These are phyloP conservation scores for Conistra vaccinii DNA, from an alignment of 2,888 invertebrate species.

Conservation along the genomic window DNA sequence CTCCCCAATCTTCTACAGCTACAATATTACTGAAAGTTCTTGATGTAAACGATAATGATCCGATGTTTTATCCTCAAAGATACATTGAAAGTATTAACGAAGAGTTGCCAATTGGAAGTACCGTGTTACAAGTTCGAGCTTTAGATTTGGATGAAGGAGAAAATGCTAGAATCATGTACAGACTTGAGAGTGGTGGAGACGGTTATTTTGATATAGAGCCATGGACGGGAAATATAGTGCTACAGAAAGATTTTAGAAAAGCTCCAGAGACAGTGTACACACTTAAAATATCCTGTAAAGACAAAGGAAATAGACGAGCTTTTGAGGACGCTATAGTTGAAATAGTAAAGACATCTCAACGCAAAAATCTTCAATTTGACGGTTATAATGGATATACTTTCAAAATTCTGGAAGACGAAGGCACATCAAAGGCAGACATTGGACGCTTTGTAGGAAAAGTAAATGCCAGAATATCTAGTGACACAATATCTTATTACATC, in stretches of 20 bases:
- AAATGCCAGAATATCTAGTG: constrained; percentile 91
- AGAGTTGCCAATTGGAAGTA: constrained; percentile 92
- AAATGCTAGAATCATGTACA: constrained; percentile 95
- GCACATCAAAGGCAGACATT: constrained; percentile 90
- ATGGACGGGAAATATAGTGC: constrained; percentile 93
- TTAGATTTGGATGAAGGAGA: constrained; percentile 97
- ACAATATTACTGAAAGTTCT: constrained; percentile 95
- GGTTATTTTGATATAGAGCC: constrained; percentile 95
- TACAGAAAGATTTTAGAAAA: constrained; percentile 92
- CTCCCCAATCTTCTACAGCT: constrained; percentile 97
- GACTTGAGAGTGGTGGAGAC: constrained; percentile 94
- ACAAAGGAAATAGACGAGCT: constrained; percentile 94
- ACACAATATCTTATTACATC: constrained; percentile 94
- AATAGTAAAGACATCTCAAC: constrained; percentile 93
- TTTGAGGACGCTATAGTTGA: constrained; percentile 95
- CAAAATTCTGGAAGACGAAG: constrained; percentile 95
- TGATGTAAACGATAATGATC: constrained; percentile 98
- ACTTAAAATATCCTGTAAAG: constrained; percentile 94
- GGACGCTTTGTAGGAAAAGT: constrained; percentile 95
- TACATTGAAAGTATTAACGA: constrained; percentile 95
- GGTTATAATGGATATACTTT: constrained; percentile 95
- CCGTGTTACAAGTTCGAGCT: constrained; percentile 94
- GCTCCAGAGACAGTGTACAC: constrained; percentile 93
- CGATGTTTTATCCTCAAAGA: constrained; percentile 96
- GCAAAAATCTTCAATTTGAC: constrained; percentile 94